Evolutionary conservation across 2,113 vertebrate species (phyloP), one percentile per base, ranked within the genome.

Genomic region (Cyprinodon brontotheroides): DNA sequence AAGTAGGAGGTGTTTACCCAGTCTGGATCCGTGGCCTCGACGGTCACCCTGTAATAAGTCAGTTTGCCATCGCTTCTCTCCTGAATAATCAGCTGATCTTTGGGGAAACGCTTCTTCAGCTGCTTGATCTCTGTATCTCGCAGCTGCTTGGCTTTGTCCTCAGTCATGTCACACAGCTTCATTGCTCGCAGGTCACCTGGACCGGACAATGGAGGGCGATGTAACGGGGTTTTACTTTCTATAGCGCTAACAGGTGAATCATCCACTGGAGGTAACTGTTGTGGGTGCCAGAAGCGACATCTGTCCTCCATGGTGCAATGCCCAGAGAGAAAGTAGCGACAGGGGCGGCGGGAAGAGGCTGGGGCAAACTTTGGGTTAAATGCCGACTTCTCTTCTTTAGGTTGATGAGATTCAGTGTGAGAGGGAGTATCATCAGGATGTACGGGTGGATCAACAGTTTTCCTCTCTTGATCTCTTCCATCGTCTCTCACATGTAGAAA

Each of bases 271-370:
- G 89, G 88, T 1, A 91, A 53, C 72, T 88, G 83, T 0, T 89
- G 80, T 3, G 95, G 95, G 81, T 96, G 95, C 91, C 89, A 94
- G 80, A 95, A 95, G 48, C 93, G 93, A 82, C 95, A 96, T 63
- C 91, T 80, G 39, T 93, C 90, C 45, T 95, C 95, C 94, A 95
- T 94, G 29, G 88, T 76, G 70, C 95, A 96, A 87, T 92, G 89
- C 41, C 95, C 95, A n/a, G 94, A 91, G 0, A 95, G 78, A 67
- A 94, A 95, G 86, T 94, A 96, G 41, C 93, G 93, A 69, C 95
- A 96, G 4, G 92, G 78, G 22, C 87, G 91, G 20, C 75, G 86
- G n/a, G 38, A 68, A 2, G 84, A 63, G 1, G 62, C 75, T 9
- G 80, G 69, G n/a, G 36, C 67, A n/a, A 59, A 17, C 65, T 59